These are phyloP conservation scores for Aradophagus sp. DNA, from an alignment of 1,140 invertebrate genomes.

Conservation along the genomic window DNA sequence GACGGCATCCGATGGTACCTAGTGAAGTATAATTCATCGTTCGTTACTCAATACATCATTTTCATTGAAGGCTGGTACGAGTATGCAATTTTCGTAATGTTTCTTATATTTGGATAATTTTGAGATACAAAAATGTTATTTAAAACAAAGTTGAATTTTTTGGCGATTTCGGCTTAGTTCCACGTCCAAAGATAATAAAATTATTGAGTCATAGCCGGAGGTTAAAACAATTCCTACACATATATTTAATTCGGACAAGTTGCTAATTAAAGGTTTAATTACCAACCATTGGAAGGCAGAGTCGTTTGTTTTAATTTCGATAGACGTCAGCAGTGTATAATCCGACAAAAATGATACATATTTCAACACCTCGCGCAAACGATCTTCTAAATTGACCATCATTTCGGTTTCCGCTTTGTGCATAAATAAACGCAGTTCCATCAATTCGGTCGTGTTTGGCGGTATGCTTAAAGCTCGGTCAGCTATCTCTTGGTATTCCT, in stretches of 20 bases:
- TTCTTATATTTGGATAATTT: no score
- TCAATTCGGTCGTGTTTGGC: conserved; percentile 87
- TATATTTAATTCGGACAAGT: no score
- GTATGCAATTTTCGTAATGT: no score
- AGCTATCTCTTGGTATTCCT: conserved; percentile 89
- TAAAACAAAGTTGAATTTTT: no score
- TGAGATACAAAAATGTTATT: no score
- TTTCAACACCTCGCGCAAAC: conserved; percentile 80
- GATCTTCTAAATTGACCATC: conserved; percentile 84
- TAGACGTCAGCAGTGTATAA: conserved; percentile 83
- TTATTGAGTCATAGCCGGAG: no score
- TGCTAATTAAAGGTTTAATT: no score
- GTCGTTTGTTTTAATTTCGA: conserved; percentile 91
- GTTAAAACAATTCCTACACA: no score
- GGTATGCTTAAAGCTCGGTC: conserved; percentile 86
- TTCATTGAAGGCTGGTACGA: no score
- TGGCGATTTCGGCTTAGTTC: no score
- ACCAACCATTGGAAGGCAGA: conserved; percentile 86
- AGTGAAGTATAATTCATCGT: background rate
- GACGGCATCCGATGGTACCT: conserved; percentile 83
- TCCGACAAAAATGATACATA: conserved; percentile 87
- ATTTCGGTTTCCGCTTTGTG: conserved; percentile 83
- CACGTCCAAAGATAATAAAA: no score
- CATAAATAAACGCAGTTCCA: conserved; percentile 87
- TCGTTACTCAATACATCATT: no score